Percentiles rank a stretch among this genome's conserved stretches.
Conservation (phyloP, 2,888 invertebrate genomes). For the Cheilosia pagana region DNA sequence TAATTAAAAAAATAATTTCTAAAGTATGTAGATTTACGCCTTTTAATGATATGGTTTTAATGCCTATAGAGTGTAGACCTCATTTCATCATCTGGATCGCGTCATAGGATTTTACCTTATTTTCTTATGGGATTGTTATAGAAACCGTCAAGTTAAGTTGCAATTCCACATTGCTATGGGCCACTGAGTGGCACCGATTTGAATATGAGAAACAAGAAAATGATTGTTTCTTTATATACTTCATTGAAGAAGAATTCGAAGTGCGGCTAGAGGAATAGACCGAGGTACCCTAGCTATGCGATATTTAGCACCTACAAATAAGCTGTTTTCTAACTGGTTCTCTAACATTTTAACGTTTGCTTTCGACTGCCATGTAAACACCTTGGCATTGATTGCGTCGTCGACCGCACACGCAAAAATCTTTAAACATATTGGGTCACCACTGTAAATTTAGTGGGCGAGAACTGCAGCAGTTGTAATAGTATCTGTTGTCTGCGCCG, state of each 20-base stretch:
- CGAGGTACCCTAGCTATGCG: too few relatives aligned
- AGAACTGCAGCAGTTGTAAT: constrained; percentile 24
- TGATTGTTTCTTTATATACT: too few relatives aligned
- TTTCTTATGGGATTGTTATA: constrained; percentile 28
- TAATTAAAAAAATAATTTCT: constrained; percentile 24
- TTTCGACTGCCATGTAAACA: neutral
- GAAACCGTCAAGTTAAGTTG: constrained; percentile 44
- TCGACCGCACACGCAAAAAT: constrained; percentile 26
- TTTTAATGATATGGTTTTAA: constrained; percentile 17
- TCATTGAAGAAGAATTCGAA: too few relatives aligned
- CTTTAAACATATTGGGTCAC: constrained; percentile 30
- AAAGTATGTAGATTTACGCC: constrained; percentile 28
- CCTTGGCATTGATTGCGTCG: constrained; percentile 45
- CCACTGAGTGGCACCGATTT: constrained; percentile 10
- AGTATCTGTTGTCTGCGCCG: constrained; percentile 13
- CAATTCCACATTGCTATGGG: constrained; percentile 41
- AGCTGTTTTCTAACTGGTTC: neutral
- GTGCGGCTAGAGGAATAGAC: too few relatives aligned
- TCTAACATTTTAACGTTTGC: neutral
- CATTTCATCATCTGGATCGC: constrained; percentile 4
- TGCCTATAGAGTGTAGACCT: neutral
- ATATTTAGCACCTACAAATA: neutral
- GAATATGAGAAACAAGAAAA: too few relatives aligned
- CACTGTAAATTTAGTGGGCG: constrained; percentile 13
- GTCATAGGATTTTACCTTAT: constrained; percentile 36